Evolutionary conservation across 2,888 invertebrate genomes (phyloP), one percentile per base, ranked within the genome.

Genomic region (Palloptera scutellata): DNA sequence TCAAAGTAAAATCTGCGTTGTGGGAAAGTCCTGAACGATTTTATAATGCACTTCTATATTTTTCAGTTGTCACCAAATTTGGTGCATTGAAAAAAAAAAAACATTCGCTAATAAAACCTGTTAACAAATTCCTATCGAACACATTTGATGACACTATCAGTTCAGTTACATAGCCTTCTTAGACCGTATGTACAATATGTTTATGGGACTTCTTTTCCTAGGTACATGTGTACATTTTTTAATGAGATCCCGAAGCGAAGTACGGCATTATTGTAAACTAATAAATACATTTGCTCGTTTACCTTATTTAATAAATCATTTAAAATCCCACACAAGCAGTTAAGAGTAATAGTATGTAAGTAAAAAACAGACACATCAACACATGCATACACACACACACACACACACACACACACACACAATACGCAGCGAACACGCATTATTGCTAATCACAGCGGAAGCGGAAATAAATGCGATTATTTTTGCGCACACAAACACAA

Each of bases 401-500:
- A 8, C 51, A 61, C 52, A 57, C 42, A 15, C 48, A 13, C 19
- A 58, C 57, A 20, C 13, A 43, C 15, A 13, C 41, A 52, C 40
- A 48, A 51, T 55, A 8, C 53, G 5, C 41, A 30, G 52, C 45
- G 45, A 30, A 9, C 20, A 54, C 55, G 41, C 54, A 19, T 51
- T 45, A 51, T 40, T 42, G 77, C 78, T 79, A 78, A 79, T 78
- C 78, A 77, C 78, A 75, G 73, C 73, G 77, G 74, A 77, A 79
- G 75, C 77, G 78, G 79, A 78, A 79, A 30, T 30, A 30, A 30
- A 78, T 79, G 74, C 76, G 78, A 79, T 79, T 79, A 79, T 74
- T 66, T 51, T 79, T 73, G 72, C 73, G 71, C 69, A 48, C 52
- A 45, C 67, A 75, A 71, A 76, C 68, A 53, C 11, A 61, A 20